Evolutionary conservation across 1,140 invertebrate genomes (phyloP).

Genomic region (Dermatophagoides farinae): DNA sequence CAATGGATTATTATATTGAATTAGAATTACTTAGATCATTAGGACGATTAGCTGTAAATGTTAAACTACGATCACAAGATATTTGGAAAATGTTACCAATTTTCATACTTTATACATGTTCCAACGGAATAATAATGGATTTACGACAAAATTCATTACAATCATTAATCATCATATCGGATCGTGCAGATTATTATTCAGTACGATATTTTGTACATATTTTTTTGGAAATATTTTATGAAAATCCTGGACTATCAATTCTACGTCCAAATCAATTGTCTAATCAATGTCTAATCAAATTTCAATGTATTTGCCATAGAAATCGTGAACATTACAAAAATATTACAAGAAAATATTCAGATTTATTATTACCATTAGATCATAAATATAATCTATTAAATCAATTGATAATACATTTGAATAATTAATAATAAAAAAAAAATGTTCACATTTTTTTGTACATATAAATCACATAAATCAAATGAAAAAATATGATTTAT

Average conservation of each 20-base stretch:
- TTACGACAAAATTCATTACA: not conserved
- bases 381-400: too few relatives aligned
- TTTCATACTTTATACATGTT: not conserved
- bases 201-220: not conserved
- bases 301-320: too few relatives aligned
- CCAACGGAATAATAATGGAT: not conserved
- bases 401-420: too few relatives aligned
- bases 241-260: not conserved
- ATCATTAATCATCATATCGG: not conserved
- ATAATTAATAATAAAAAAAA: too few relatives aligned
- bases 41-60: not conserved
- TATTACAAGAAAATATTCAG: too few relatives aligned
- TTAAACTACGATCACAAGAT: not conserved
- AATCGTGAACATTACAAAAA: too few relatives aligned
- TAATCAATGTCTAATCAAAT: too few relatives aligned
- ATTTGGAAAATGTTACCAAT: constrained; percentile 9
- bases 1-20: constrained; percentile 9
- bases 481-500: too few relatives aligned
- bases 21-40: constrained; percentile 7
- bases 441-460: too few relatives aligned
- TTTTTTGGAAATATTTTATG: not conserved
- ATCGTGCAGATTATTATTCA: not conserved
- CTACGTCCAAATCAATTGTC: too few relatives aligned
- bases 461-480: too few relatives aligned
- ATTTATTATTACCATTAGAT: too few relatives aligned